These are phyloP conservation scores for Cosmorhoe ocellata DNA, from an alignment of 2,888 invertebrate species.

Conservation along the genomic window DNA sequence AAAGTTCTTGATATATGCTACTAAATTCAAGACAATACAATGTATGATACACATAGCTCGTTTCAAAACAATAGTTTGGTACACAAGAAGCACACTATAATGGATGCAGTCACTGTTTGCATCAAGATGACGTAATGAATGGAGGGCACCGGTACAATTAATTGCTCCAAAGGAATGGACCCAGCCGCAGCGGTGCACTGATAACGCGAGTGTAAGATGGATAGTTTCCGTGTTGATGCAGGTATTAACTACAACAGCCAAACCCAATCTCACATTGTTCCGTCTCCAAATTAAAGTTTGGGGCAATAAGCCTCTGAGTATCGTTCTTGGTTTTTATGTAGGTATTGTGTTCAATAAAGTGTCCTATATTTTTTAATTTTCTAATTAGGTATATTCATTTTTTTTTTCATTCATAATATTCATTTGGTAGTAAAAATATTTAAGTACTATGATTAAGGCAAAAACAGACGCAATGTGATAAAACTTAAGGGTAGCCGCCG, in stretches of 20 bases:
- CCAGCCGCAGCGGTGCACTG: conserved; percentile 65
- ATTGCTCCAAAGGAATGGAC: conserved; percentile 65
- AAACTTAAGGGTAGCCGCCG: neutral
- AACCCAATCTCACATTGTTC: neutral
- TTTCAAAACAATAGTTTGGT: conserved; percentile 29
- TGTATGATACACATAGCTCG: neutral
- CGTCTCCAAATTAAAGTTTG: too few relatives aligned
- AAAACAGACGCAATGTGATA: too few relatives aligned
- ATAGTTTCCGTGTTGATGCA: conserved; percentile 37
- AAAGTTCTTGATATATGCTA: neutral
- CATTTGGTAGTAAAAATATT: too few relatives aligned
- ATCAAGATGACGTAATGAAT: conserved; percentile 70
- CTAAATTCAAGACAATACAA: neutral
- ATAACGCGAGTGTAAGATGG: conserved; percentile 60
- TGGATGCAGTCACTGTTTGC: conserved; percentile 46
- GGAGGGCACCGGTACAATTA: conserved; percentile 61
- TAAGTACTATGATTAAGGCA: too few relatives aligned
- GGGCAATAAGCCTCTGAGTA: too few relatives aligned
- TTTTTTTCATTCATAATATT: too few relatives aligned
- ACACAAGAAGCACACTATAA: conserved; percentile 42
- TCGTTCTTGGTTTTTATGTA: too few relatives aligned
- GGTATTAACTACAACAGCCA: conserved; percentile 7
- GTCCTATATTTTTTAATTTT: too few relatives aligned
- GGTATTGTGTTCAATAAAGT: too few relatives aligned
- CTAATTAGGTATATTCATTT: too few relatives aligned